A percentile compares a stretch with the other conserved stretches of the same genome.
Evolutionary conservation across 2,888 invertebrate genomes (phyloP).

Genomic region (Drosophila affinis): DNA sequence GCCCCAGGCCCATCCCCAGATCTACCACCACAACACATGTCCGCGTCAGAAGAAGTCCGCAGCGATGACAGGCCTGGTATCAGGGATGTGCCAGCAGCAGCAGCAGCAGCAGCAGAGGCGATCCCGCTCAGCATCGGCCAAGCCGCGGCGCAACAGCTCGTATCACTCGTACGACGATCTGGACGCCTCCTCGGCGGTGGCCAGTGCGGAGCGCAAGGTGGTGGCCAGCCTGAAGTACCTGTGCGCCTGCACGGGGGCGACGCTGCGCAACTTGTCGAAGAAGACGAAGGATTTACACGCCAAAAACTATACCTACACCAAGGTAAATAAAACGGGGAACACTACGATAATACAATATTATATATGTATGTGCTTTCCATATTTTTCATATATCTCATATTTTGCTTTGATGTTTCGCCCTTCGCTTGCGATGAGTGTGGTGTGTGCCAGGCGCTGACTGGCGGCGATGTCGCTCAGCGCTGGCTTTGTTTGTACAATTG

Average conservation of each 20-base stretch:
- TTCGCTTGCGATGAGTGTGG: not conserved
- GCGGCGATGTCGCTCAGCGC: constrained; percentile 19
- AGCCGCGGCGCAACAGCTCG: constrained; percentile 78
- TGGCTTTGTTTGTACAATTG: constrained; percentile 46
- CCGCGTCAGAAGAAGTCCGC: constrained; percentile 60
- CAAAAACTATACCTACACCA: constrained; percentile 86
- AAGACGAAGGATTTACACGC: constrained; percentile 80
- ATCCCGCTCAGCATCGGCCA: constrained; percentile 64
- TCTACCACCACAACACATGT: constrained; percentile 72
- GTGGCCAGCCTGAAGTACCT: constrained; percentile 81
- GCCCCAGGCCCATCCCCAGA: constrained; percentile 41
- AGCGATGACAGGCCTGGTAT: constrained; percentile 15
- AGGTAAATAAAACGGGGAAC: constrained; percentile 85
- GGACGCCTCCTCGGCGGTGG: constrained; percentile 68
- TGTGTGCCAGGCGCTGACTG: constrained; percentile 4
- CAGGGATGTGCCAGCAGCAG: constrained; percentile 49
- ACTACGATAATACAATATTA: not conserved
- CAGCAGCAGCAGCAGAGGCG: constrained; percentile 58
- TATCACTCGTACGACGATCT: constrained; percentile 80
- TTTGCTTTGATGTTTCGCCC: constrained; percentile 11
- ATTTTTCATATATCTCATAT: not conserved
- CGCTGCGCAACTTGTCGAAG: constrained; percentile 79
- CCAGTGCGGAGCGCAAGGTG: constrained; percentile 71
- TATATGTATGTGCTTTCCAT: not conserved
- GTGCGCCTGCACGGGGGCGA: constrained; percentile 82